Conservation (phyloP, 2,113 vertebrate genomes). For the Promerops cafer region DNA sequence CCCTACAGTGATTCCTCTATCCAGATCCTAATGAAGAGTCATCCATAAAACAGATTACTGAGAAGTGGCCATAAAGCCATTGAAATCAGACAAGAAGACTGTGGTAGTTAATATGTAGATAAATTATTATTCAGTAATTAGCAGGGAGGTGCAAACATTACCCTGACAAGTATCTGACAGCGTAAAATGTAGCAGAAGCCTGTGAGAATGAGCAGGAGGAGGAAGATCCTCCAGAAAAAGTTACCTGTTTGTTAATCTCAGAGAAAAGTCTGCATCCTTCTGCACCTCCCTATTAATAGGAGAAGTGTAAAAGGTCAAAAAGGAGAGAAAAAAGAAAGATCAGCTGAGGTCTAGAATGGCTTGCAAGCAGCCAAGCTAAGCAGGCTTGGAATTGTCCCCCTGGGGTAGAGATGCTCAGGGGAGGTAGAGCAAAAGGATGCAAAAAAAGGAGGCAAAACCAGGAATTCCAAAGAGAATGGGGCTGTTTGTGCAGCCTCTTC, state of each 20-base stretch:
- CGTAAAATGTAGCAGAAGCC: neutral
- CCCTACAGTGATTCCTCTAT: neutral
- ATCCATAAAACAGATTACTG: neutral
- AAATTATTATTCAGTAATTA: neutral
- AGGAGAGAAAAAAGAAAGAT: neutral
- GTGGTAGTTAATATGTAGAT: neutral
- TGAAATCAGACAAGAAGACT: neutral
- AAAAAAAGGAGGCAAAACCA: neutral
- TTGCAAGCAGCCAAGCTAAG: neutral
- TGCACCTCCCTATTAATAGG: neutral
- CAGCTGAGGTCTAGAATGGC: neutral
- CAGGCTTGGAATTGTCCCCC: neutral
- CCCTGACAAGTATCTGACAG: neutral
- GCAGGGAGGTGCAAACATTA: neutral
- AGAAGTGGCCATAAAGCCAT: neutral
- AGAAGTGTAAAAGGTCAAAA: neutral
- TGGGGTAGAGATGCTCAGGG: neutral
- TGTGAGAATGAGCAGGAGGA: neutral
- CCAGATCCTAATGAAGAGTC: neutral
- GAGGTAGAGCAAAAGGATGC: accelerated
- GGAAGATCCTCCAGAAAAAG: neutral
- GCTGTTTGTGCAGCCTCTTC: neutral
- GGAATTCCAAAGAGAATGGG: neutral
- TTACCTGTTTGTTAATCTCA: neutral
- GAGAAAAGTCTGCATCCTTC: neutral